Conservation (phyloP, 2,113 vertebrate genomes). For the Pseudonaja textilis region DNA sequence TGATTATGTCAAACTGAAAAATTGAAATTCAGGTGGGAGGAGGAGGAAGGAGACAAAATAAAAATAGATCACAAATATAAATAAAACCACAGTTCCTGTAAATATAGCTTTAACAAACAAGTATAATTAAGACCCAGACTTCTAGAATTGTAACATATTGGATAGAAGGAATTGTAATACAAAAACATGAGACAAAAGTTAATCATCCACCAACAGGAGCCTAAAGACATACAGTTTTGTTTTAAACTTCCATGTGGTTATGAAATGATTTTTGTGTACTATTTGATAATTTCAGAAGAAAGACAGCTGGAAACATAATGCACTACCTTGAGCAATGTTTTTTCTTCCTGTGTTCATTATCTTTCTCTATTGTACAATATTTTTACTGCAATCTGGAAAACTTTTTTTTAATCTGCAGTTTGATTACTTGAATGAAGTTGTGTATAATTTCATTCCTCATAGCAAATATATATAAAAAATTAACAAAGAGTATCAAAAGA, state of each 20-base stretch:
- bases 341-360: neutral
- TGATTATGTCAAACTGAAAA: neutral
- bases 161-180: neutral
- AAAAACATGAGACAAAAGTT: neutral
- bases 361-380: neutral
- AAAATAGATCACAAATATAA: neutral
- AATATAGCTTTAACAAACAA: neutral
- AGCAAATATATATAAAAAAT: neutral
- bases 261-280: neutral
- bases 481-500: neutral
- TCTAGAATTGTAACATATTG: neutral
- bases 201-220: neutral
- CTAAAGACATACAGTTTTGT: neutral
- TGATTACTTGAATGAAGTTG: neutral
- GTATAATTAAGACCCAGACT: neutral
- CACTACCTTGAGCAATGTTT: neutral
- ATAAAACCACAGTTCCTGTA: neutral
- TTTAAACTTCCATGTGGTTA: neutral
- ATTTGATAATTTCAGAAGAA: neutral
- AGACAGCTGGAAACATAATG: neutral
- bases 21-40: neutral
- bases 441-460: neutral
- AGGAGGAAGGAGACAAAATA: neutral
- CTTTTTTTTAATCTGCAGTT: neutral
- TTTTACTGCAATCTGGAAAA: neutral